Conservation (phyloP, 2,797 vertebrate genomes). For the Myotis pilosus region DNA sequence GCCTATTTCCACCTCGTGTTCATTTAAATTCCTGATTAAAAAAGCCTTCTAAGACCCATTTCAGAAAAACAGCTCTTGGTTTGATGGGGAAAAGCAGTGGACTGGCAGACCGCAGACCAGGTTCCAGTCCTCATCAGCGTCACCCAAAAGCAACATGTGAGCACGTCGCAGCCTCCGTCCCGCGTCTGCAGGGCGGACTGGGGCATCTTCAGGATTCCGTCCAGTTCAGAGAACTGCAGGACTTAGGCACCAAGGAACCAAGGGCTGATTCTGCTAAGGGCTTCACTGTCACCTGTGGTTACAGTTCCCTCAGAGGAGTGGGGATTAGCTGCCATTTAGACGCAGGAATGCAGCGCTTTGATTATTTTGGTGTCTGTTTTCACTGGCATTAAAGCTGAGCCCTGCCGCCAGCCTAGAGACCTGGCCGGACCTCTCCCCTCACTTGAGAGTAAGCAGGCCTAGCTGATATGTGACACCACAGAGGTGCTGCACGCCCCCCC, state of each 20-base stretch:
- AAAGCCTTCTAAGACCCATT: neutral
- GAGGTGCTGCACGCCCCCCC: neutral
- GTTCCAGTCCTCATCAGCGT: neutral
- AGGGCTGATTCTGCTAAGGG: neutral
- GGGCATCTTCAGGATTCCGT: neutral
- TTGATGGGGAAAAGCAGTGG: neutral
- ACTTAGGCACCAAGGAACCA: neutral
- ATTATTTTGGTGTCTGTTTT: slow-evolving; percentile 69
- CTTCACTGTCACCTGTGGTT: slow-evolving; percentile 25
- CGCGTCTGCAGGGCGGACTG: neutral
- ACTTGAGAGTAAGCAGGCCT: neutral
- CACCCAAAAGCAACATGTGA: neutral
- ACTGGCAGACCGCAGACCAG: neutral
- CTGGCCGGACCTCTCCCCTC: slow-evolving; percentile 11
- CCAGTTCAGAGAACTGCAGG: neutral
- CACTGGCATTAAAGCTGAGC: slow-evolving; percentile 58
- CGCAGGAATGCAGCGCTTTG: slow-evolving; percentile 56
- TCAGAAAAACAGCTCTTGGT: neutral
- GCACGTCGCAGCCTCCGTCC: neutral
- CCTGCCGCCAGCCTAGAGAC: neutral
- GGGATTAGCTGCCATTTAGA: slow-evolving; percentile 58
- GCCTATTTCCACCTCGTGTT: neutral
- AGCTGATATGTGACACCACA: slow-evolving; percentile 51
- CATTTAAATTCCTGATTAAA: slow-evolving; percentile 23
- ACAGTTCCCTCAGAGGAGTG: slow-evolving; percentile 27